A percentile compares a stretch with the other conserved stretches of the same genome.
Evolutionary conservation across 2,888 invertebrate species (phyloP).

Genomic region (Calameuta pallipes): DNA sequence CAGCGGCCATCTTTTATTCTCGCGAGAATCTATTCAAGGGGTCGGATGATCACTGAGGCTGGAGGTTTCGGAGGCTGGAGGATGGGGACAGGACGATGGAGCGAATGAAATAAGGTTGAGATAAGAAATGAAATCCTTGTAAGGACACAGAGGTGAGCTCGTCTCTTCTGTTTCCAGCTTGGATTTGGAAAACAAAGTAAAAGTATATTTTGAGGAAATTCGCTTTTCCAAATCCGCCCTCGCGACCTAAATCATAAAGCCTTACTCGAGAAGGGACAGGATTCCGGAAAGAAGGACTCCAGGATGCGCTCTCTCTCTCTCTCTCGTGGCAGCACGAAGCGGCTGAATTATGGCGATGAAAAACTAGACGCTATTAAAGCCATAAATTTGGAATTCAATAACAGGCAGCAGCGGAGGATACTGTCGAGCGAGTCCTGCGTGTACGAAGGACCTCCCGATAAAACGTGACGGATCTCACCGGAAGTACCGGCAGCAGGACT

Average conservation of each 20-base stretch:
- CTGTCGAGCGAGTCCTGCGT: constrained; percentile 22
- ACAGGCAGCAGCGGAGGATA: constrained; percentile 41
- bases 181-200: not conserved
- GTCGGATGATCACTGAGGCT: not conserved
- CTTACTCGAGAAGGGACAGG: not conserved
- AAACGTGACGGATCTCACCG: not conserved
- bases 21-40: not conserved
- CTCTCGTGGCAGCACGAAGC: not conserved
- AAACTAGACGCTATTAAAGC: constrained; percentile 62
- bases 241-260: not conserved
- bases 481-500: too few relatives aligned
- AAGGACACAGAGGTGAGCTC: not conserved
- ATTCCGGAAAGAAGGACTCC: not conserved
- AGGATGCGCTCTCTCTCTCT: not conserved
- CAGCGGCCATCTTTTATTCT: not conserved
- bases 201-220: not conserved
- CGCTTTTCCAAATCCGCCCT: not conserved
- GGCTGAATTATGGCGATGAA: constrained; percentile 57
- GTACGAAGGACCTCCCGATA: not conserved
- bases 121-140: not conserved
- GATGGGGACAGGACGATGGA: not conserved
- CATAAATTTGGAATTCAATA: constrained; percentile 64
- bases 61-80: too few relatives aligned
- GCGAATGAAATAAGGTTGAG: not conserved
- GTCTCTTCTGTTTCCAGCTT: not conserved